Base-by-base conservation (phyloP, 2,888 invertebrate species). In the Pollenia amentaria region DNA sequence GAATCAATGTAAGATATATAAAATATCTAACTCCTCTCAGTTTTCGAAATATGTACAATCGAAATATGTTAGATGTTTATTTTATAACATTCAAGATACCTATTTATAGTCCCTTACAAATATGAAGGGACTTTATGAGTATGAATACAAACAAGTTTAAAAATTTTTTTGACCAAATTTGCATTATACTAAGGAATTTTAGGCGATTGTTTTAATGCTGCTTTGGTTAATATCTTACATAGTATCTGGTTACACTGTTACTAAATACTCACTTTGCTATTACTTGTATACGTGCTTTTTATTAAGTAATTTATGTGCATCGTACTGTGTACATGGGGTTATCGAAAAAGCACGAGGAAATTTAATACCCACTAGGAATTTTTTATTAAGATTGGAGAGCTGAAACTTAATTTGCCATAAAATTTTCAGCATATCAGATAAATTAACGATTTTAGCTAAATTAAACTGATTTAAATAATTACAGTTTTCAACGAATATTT, bases 231-330 rank as follows among this genome's bases (percentile, higher is more conserved):
- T 42, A 7, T 8, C 14, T 38, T 18, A 0, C 6, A 51, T 14
- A 2, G 18, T 42, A 16, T 53, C 12, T 70, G 79, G 72, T 21
- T 70, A 11, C 62, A 42, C 18, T 51, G 29, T 0, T 2, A 10
- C 44, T 53, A 29, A 51, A 40, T 44, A 14, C 11, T 64, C 53
- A 14, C 12, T 64, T 18, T 48, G 14, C 6, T 62, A n/a, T 42
- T 60, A 18, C n/a, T 42, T 65, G 42, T 40, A 21, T 73, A 46
- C 48, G 77, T 73, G 57, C 29, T 65, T 48, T 42, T 53, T 76
- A 72, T 84, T 69, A 86, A 83, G 69, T 76, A 53, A 83, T 69
- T 86, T 83, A 29, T 62, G 21, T 75, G 79, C 75, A 78, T 57
- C 48, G 18, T 62, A 53, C 14, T 70, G 40, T 70, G 42, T 44